These are phyloP conservation scores for Hydractinia echinata DNA, from an alignment of 30 jellyfish, hydroid and myxozoan species.

Conservation along the genomic window DNA sequence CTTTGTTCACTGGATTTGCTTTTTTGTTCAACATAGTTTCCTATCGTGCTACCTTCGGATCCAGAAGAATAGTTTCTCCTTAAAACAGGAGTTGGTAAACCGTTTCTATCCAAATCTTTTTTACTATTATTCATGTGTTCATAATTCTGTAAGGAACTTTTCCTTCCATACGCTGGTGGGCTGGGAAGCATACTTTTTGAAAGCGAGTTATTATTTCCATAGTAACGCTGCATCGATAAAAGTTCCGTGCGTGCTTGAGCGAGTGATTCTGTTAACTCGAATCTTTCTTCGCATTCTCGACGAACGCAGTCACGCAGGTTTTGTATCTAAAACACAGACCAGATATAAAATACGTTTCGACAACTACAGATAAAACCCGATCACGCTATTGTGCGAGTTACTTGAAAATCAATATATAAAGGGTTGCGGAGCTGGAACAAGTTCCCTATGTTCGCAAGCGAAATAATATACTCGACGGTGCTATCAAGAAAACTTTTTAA, in stretches of 20 bases:
- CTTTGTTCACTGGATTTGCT: neutral
- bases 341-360: neutral
- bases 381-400: too few species aligned
- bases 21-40: neutral
- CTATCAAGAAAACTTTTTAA: too few species aligned
- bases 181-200: constrained; percentile 4
- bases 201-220: neutral
- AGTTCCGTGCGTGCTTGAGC: constrained; percentile 75
- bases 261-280: constrained; percentile 81
- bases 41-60: too few species aligned
- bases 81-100: too few species aligned
- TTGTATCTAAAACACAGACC: constrained; percentile 40
- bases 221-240: constrained; percentile 38
- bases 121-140: too few species aligned
- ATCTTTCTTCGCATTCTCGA: constrained; percentile 93
- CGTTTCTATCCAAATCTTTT: too few species aligned
- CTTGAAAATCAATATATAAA: too few species aligned
- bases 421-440: too few species aligned
- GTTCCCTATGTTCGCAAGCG: too few species aligned
- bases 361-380: neutral
- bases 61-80: too few species aligned
- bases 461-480: too few species aligned
- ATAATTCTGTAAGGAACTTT: neutral
- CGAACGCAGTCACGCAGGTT: constrained; percentile 81
- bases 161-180: constrained; percentile 20